phyloP scores from a whole-genome alignment of 2,888 invertebrate genomes.

The Xestia sexstrigata region DNA sequence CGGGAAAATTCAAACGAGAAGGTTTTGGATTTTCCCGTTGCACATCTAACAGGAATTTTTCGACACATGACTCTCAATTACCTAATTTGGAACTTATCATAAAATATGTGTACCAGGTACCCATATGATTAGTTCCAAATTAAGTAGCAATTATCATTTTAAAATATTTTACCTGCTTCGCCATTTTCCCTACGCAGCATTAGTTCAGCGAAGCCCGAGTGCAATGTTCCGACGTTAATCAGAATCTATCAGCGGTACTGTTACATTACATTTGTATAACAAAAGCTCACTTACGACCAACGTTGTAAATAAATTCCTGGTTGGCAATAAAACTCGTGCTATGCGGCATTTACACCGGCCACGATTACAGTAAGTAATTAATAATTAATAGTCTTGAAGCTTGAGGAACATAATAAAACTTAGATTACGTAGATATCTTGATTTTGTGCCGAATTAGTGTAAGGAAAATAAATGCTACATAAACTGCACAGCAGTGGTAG shows the following conservation, averaged over 20 bases:
- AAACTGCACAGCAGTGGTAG: not conserved
- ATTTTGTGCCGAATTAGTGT: not conserved
- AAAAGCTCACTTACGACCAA: slow-evolving; percentile 71
- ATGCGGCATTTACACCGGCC: slow-evolving; percentile 70
- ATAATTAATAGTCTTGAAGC: slow-evolving; percentile 49
- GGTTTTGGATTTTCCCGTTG: no score
- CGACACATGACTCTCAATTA: not conserved
- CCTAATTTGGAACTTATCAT: no score
- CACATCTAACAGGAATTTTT: not conserved
- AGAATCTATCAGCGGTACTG: slow-evolving; percentile 73
- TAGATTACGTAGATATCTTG: slow-evolving; percentile 23
- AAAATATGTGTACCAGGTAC: no score
- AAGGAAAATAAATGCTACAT: not conserved
- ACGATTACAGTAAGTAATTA: slow-evolving; percentile 30
- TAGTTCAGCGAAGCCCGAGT: slow-evolving; percentile 29
- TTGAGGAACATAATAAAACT: slow-evolving; percentile 41
- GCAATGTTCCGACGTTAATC: slow-evolving; percentile 69
- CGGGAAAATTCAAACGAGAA: not conserved
- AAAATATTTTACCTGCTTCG: not conserved
- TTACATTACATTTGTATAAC: slow-evolving; percentile 77
- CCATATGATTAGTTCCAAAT: not conserved
- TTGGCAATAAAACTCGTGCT: slow-evolving; percentile 68
- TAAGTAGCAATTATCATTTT: not conserved
- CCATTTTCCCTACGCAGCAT: not conserved
- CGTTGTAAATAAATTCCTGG: slow-evolving; percentile 74